A percentile compares a stretch with the other conserved stretches of the same genome.
phyloP scores from a whole-genome alignment of 1,140 invertebrate genomes.

The Rhagoletis pomonella region DNA sequence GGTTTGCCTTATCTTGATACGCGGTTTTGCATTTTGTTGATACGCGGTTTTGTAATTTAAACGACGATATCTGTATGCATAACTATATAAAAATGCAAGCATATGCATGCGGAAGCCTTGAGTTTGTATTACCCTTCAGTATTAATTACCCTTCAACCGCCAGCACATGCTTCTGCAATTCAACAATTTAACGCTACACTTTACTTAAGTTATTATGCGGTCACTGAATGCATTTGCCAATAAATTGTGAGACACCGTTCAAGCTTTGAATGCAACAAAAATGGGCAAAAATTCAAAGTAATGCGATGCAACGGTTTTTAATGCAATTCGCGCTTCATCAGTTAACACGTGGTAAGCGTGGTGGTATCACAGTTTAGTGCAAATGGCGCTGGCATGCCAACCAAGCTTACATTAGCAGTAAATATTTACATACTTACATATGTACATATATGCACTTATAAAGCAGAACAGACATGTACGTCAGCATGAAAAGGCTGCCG shows the following conservation, averaged over 20 bases:
- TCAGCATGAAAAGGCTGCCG: not conserved
- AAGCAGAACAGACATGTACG: not conserved
- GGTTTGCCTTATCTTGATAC: too few species aligned
- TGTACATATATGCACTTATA: not conserved
- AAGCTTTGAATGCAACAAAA: not conserved
- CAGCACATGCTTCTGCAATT: not conserved
- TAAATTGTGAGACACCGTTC: constrained; percentile 23
- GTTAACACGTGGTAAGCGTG: not conserved
- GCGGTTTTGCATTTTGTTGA: too few species aligned
- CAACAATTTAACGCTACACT: constrained; percentile 4
- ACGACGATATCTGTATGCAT: not conserved
- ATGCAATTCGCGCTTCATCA: not conserved
- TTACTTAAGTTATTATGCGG: not conserved
- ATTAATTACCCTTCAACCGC: not conserved
- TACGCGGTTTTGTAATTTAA: too few species aligned
- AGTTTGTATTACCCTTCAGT: constrained; percentile 1
- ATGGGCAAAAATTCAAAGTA: not conserved
- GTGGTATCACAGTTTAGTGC: constrained; percentile 23
- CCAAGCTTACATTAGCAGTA: not conserved
- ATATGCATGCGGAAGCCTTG: constrained; percentile 23
- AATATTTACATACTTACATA: not conserved
- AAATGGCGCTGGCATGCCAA: constrained; percentile 2
- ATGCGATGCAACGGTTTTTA: not conserved
- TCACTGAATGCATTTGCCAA: constrained; percentile 3
- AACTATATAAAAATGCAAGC: not conserved